Conservation (phyloP, 2,797 vertebrate species). For the Agapornis canus region DNA sequence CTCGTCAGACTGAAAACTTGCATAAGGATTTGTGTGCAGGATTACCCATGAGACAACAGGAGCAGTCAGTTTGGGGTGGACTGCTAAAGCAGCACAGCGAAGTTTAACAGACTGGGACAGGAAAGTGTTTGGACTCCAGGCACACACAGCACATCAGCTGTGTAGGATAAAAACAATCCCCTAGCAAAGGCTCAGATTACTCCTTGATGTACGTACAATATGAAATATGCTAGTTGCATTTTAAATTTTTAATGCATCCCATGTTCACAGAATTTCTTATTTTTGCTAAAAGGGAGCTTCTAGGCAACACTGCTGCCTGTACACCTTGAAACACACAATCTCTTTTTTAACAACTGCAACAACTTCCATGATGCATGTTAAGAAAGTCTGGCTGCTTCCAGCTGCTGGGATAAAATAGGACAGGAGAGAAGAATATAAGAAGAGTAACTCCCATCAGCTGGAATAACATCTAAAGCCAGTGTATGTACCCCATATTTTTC, state of each 20-base stretch:
- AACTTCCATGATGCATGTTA: not conserved
- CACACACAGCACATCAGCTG: not conserved
- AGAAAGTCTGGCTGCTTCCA: not conserved
- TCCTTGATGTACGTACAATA: not conserved
- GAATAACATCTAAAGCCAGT: not conserved
- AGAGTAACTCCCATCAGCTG: not conserved
- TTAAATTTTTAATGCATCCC: slow-evolving; percentile 24
- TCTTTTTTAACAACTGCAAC: not conserved
- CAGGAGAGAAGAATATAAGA: not conserved
- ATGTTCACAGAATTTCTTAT: not conserved
- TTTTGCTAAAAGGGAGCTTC: slow-evolving; percentile 39
- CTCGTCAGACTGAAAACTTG: not conserved
- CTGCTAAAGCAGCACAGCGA: not conserved
- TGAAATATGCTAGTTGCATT: slow-evolving; percentile 12
- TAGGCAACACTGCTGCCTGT: not conserved
- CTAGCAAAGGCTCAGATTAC: not conserved
- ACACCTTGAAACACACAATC: not conserved
- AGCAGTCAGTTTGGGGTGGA: not conserved
- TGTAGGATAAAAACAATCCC: not conserved
- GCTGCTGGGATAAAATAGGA: not conserved
- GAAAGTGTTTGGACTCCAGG: not conserved
- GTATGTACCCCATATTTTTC: not conserved
- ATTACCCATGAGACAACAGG: not conserved
- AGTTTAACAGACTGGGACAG: not conserved
- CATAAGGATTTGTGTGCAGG: not conserved